Percentiles rank a stretch among this genome's conserved stretches.
phyloP scores from a whole-genome alignment of 2,888 invertebrate genomes.

The Leucoptera coffeella region DNA sequence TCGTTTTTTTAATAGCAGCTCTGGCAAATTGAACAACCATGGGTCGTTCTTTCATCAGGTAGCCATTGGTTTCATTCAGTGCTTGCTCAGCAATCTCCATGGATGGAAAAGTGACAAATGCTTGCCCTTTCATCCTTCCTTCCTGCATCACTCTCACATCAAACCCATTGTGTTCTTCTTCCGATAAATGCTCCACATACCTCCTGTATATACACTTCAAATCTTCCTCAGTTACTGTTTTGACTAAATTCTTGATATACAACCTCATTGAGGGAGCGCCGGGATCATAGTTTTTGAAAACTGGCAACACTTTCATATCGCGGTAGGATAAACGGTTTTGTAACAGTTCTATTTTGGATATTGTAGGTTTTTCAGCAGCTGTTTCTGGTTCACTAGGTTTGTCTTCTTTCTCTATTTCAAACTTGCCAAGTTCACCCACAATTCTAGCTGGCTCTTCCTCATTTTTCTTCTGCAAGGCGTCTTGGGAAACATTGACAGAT shows the following conservation, averaged over 20 bases:
- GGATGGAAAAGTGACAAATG: constrained; percentile 79
- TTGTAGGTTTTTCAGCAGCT: constrained; percentile 16
- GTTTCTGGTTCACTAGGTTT: constrained; percentile 12
- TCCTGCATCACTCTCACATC: constrained; percentile 84
- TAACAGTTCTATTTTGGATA: constrained; percentile 60
- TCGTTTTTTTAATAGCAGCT: constrained; percentile 35
- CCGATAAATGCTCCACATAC: constrained; percentile 41
- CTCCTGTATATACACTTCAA: constrained; percentile 69
- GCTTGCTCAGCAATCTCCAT: constrained; percentile 66
- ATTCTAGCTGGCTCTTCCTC: constrained; percentile 24
- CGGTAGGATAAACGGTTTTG: constrained; percentile 63
- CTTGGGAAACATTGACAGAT: constrained; percentile 28
- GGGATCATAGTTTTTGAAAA: constrained; percentile 80
- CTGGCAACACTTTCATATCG: constrained; percentile 67
- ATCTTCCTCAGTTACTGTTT: constrained; percentile 69
- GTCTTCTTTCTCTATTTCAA: constrained; percentile 22
- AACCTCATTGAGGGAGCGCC: constrained; percentile 77
- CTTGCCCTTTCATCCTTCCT: constrained; percentile 95
- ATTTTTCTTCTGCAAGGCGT: constrained; percentile 21
- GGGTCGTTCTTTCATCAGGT: constrained; percentile 78
- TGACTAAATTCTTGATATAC: constrained; percentile 89
- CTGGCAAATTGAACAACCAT: constrained; percentile 83
- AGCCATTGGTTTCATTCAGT: constrained; percentile 80
- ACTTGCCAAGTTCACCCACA: constrained; percentile 34
- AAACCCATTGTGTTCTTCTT: constrained; percentile 42